phyloP scores from a whole-genome alignment of 2,113 vertebrate genomes.

The Heptranchias perlo region DNA sequence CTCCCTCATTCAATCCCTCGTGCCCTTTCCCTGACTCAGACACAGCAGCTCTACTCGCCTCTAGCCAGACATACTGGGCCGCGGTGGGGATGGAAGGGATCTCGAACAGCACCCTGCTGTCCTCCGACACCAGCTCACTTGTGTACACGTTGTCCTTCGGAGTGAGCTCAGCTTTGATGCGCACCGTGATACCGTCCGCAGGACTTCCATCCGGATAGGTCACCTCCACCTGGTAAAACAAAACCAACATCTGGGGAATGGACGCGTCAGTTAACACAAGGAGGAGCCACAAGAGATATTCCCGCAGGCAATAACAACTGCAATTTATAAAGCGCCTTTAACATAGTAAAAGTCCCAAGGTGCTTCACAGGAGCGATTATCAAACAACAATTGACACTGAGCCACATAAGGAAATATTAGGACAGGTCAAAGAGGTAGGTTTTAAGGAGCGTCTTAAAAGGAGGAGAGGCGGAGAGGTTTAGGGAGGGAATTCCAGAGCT shows the following conservation, averaged over 20 bases:
- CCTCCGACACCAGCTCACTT: slow-evolving; percentile 68
- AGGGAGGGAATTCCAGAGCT: too few relatives aligned
- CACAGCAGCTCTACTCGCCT: slow-evolving; percentile 61
- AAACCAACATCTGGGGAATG: neutral
- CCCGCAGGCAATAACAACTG: neutral
- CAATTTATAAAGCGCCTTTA: neutral
- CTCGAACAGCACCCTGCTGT: slow-evolving; percentile 76
- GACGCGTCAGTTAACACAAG: neutral
- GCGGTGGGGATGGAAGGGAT: slow-evolving; percentile 84
- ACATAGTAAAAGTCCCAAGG: neutral
- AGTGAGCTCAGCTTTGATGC: slow-evolving; percentile 81
- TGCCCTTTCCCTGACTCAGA: slow-evolving; percentile 16
- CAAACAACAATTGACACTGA: neutral
- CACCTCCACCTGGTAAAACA: slow-evolving; percentile 70
- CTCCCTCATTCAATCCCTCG: slow-evolving; percentile 36
- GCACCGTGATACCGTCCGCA: slow-evolving; percentile 72
- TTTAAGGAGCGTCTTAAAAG: neutral
- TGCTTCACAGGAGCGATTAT: neutral
- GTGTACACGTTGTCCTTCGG: slow-evolving; percentile 82
- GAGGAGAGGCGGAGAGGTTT: too few relatives aligned
- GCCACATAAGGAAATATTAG: neutral
- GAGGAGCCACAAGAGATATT: neutral
- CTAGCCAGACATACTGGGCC: slow-evolving; percentile 88
- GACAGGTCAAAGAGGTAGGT: neutral
- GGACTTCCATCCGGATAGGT: slow-evolving; percentile 82